Conservation (phyloP, 2,797 vertebrate species). For the Lateolabrax maculatus region DNA sequence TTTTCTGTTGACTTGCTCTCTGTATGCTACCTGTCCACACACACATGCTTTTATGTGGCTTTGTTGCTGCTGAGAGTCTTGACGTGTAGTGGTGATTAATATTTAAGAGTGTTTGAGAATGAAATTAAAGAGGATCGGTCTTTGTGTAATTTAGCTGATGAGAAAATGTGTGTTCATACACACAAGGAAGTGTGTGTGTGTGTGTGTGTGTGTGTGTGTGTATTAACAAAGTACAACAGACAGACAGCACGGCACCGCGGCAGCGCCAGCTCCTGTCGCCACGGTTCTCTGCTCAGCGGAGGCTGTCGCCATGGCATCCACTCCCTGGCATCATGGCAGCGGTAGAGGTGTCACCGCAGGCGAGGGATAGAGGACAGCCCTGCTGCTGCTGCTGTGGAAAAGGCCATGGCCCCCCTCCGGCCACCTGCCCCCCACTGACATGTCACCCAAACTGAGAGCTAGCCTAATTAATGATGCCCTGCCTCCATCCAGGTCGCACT, state of each 20-base stretch:
- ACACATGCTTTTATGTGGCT: constrained; percentile 19
- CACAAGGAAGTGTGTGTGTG: constrained; percentile 9
- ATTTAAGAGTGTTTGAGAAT: constrained; percentile 81
- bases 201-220: background rate
- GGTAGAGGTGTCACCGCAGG: constrained; percentile 72
- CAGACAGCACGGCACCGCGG: constrained; percentile 77
- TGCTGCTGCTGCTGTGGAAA: constrained; percentile 70
- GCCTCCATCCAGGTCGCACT: constrained; percentile 45
- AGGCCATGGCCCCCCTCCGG: constrained; percentile 78
- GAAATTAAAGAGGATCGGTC: constrained; percentile 69
- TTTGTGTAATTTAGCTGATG: constrained; percentile 56
- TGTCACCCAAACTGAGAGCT: constrained; percentile 72
- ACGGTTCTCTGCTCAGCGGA: constrained; percentile 68
- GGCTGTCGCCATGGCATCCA: constrained; percentile 73
- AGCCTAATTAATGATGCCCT: constrained; percentile 70
- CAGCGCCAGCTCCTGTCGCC: constrained; percentile 76
- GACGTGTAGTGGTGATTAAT: constrained; percentile 76
- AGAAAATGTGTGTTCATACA: constrained; percentile 27
- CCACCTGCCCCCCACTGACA: constrained; percentile 62
- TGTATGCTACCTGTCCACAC: constrained; percentile 36
- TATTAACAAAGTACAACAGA: constrained; percentile 41
- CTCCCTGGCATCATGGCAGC: constrained; percentile 54
- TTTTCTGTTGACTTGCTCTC: constrained; percentile 23
- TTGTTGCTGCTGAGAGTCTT: constrained; percentile 32
- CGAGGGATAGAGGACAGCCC: constrained; percentile 62